A percentile compares a stretch with the other conserved stretches of the same genome.
These are phyloP conservation scores for Sinopyrophorus schimmeli DNA, from an alignment of 2,888 invertebrate species.

Conservation along the genomic window DNA sequence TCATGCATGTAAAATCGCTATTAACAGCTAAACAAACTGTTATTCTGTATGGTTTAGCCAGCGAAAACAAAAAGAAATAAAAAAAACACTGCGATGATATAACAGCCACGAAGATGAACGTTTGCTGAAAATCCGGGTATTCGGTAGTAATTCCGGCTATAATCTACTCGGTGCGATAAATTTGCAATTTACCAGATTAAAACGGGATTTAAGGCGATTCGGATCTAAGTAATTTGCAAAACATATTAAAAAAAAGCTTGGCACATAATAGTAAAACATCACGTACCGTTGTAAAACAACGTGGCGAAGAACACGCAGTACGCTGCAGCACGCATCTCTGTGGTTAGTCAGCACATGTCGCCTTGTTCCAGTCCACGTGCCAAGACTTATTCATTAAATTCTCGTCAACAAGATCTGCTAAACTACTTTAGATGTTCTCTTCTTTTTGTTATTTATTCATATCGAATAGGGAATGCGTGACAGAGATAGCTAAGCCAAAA, in stretches of 20 bases:
- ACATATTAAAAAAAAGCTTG: conserved; percentile 15
- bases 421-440: conserved; percentile 22
- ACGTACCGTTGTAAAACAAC: conserved; percentile 46
- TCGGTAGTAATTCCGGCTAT: conserved; percentile 33
- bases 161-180: conserved; percentile 37
- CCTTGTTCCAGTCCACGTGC: conserved; percentile 34
- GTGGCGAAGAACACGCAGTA: conserved; percentile 44
- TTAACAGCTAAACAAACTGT: conserved; percentile 8
- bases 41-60: not conserved
- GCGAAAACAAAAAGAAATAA: conserved; percentile 4
- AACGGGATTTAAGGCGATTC: conserved; percentile 30
- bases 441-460: conserved; percentile 22
- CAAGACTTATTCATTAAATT: conserved; percentile 31
- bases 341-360: conserved; percentile 36
- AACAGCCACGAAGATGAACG: conserved; percentile 24
- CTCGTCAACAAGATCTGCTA: conserved; percentile 19
- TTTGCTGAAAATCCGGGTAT: conserved; percentile 31
- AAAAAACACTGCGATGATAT: conserved; percentile 16
- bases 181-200: conserved; percentile 38
- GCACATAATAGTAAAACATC: conserved; percentile 30
- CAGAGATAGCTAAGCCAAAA: conserved; percentile 13
- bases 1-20: conserved; percentile 18
- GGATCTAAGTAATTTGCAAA: conserved; percentile 18
- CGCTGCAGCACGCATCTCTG: conserved; percentile 46
- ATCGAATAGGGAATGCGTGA: conserved; percentile 11